Conservation (phyloP, 2,113 vertebrate genomes). For the Lycaon pictus region DNA sequence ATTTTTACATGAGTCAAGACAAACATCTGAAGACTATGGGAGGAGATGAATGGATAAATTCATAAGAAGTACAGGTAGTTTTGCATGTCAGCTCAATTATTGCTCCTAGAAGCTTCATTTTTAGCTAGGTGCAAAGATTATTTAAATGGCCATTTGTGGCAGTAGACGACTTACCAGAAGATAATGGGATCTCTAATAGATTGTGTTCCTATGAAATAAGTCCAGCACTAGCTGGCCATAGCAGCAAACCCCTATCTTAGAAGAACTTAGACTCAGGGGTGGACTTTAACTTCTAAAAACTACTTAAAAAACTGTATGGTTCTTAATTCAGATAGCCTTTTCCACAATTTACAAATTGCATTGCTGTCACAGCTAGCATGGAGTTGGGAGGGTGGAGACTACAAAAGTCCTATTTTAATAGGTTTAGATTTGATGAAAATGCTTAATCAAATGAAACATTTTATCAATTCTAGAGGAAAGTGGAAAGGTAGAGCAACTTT, state of each 20-base stretch:
- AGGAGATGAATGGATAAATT: background rate
- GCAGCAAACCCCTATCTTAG: background rate
- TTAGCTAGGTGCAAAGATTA: constrained; percentile 42
- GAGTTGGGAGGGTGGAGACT: background rate
- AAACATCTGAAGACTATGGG: background rate
- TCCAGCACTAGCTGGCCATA: background rate
- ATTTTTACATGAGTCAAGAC: constrained; percentile 5
- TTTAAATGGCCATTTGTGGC: background rate
- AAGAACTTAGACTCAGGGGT: background rate
- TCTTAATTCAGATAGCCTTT: background rate
- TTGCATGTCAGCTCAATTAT: background rate
- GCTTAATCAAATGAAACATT: background rate
- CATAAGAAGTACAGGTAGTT: background rate
- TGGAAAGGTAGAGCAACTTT: background rate
- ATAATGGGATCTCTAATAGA: background rate
- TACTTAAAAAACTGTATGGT: background rate
- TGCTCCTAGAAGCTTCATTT: background rate
- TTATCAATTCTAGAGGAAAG: background rate
- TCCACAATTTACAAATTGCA: background rate
- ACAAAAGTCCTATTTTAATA: background rate
- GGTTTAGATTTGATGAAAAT: background rate
- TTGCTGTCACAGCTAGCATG: background rate
- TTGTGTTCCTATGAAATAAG: background rate
- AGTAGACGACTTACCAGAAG: background rate
- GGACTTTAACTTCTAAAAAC: background rate